Conservation (phyloP, 2,113 vertebrate species). For the Ploceus nigricollis region DNA sequence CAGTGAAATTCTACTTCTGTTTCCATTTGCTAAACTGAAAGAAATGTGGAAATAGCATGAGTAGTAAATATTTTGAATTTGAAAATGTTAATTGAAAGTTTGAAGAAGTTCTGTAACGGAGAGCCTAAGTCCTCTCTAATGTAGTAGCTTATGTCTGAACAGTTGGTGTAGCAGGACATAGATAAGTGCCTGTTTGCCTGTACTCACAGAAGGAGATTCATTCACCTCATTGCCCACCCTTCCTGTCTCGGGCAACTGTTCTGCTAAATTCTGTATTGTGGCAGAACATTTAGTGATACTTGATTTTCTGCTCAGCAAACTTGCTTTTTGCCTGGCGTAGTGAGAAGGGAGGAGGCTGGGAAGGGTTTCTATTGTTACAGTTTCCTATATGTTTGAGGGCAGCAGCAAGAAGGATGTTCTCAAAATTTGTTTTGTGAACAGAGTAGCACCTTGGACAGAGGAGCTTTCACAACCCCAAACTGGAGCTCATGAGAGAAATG, state of each 20-base stretch:
- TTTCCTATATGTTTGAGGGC: neutral
- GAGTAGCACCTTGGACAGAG: slow-evolving; percentile 36
- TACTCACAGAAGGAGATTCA: neutral
- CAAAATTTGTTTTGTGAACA: neutral
- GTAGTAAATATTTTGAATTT: neutral
- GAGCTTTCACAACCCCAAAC: neutral
- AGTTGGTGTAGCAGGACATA: neutral
- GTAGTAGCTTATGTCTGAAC: neutral
- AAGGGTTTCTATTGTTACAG: neutral
- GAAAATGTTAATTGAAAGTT: neutral
- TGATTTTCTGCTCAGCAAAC: neutral
- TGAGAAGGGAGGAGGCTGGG: neutral
- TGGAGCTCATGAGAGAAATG: neutral
- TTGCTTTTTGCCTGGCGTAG: neutral
- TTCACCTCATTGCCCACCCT: neutral
- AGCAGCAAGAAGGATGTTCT: neutral
- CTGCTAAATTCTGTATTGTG: neutral
- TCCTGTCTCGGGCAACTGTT: neutral
- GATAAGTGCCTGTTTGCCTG: neutral
- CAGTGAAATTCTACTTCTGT: neutral
- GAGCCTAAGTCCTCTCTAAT: neutral
- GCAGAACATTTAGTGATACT: neutral
- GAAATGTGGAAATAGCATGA: neutral
- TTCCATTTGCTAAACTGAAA: neutral
- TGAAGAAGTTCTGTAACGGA: neutral